phyloP scores from a whole-genome alignment of 2,888 invertebrate species.

The Loripinus fragilis region DNA sequence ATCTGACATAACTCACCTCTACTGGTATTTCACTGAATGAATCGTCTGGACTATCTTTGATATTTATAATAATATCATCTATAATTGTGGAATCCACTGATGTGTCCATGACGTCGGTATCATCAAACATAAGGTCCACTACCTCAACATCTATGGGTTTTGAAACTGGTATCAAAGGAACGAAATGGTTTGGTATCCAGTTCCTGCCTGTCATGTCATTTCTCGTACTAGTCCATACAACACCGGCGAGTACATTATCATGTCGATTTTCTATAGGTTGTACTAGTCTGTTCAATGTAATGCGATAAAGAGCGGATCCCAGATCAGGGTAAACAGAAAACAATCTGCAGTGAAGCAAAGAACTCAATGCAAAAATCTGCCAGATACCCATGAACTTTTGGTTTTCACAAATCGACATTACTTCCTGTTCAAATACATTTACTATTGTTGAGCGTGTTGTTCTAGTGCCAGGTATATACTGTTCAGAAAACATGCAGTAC shows the following conservation, averaged over 20 bases:
- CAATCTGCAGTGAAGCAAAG: slow-evolving; percentile 16
- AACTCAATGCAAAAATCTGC: slow-evolving; percentile 44
- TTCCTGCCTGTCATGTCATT: background rate
- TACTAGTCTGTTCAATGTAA: slow-evolving; percentile 22
- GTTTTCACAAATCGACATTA: slow-evolving; percentile 10
- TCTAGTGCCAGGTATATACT: slow-evolving; percentile 8
- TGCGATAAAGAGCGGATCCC: slow-evolving; percentile 16
- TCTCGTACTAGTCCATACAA: slow-evolving; percentile 9
- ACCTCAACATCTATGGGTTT: background rate
- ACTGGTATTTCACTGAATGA: no score
- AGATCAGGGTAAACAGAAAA: slow-evolving; percentile 46
- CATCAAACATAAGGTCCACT: background rate
- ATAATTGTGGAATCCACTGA: background rate
- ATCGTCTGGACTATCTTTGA: background rate
- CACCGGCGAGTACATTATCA: background rate
- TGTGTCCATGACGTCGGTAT: background rate
- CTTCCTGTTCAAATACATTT: slow-evolving; percentile 30
- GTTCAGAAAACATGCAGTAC: slow-evolving; percentile 30
- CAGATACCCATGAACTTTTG: slow-evolving; percentile 50
- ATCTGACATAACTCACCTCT: no score
- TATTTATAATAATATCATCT: background rate
- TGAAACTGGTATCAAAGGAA: background rate
- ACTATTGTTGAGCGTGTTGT: no score
- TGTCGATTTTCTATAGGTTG: background rate
- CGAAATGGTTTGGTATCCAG: slow-evolving; percentile 27